These are phyloP conservation scores for Psittacula cyanocephala DNA, from an alignment of 2,113 vertebrate genomes.

Conservation along the genomic window DNA sequence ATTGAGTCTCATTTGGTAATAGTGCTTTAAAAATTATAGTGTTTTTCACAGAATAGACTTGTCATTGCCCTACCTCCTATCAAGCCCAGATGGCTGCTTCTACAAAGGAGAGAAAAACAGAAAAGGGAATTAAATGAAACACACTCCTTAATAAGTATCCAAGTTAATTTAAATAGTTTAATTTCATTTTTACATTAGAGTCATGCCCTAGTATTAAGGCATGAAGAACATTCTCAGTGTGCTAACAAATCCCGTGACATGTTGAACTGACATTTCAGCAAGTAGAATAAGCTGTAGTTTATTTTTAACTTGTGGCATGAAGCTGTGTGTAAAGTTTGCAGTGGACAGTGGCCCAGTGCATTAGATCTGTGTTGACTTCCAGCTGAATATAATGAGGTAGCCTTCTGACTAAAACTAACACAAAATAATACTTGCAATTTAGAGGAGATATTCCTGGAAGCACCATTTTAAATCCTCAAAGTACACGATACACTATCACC, in stretches of 20 bases:
- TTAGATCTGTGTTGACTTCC: not conserved
- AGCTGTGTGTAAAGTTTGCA: not conserved
- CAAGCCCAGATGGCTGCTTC: constrained; percentile 52
- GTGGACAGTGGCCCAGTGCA: not conserved
- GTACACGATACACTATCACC: not conserved
- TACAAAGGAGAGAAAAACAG: constrained; percentile 33
- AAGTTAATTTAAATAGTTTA: constrained; percentile 62
- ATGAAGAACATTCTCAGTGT: constrained; percentile 52
- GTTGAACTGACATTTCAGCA: constrained; percentile 27
- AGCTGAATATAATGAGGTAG: not conserved
- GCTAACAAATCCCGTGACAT: constrained; percentile 53
- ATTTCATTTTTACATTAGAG: constrained; percentile 63
- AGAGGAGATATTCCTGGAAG: not conserved
- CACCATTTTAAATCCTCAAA: not conserved
- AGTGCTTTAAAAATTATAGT: constrained; percentile 54
- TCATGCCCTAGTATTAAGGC: constrained; percentile 51
- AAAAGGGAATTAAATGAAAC: constrained; percentile 51
- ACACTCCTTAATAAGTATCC: constrained; percentile 57
- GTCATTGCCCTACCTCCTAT: constrained; percentile 45
- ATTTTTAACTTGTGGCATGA: constrained; percentile 12
- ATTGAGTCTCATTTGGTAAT: constrained; percentile 49
- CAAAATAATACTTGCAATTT: not conserved
- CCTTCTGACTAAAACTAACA: not conserved
- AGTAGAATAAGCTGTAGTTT: not conserved
- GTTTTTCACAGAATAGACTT: constrained; percentile 51